Conservation (phyloP, 1,140 invertebrate species). For the Camponotus floridanus region DNA sequence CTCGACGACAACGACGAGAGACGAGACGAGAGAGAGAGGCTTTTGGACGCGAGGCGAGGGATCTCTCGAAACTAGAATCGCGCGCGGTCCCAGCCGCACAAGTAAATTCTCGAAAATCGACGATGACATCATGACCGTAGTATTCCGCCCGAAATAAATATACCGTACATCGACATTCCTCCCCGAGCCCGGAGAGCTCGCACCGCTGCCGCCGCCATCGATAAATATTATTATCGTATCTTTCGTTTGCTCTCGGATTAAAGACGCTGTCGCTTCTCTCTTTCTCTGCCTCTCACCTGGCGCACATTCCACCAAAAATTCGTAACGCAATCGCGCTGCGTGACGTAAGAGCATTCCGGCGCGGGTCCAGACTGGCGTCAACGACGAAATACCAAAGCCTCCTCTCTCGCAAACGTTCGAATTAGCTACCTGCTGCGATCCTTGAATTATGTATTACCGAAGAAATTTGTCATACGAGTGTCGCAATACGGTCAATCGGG, state of each 20-base stretch:
- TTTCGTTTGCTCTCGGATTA: slow-evolving; percentile 56
- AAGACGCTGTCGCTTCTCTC: slow-evolving; percentile 22
- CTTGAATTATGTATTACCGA: slow-evolving; percentile 6
- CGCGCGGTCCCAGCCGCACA: slow-evolving; percentile 26
- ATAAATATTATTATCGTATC: slow-evolving; percentile 57
- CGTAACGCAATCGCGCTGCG: slow-evolving; percentile 17
- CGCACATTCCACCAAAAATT: slow-evolving; percentile 49
- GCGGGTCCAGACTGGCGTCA: slow-evolving; percentile 54
- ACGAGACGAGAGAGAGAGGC: not conserved
- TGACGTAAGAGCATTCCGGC: slow-evolving; percentile 59
- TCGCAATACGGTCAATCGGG: not conserved
- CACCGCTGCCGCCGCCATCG: not conserved
- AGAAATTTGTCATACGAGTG: not conserved
- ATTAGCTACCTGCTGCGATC: slow-evolving; percentile 38
- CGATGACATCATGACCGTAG: slow-evolving; percentile 70
- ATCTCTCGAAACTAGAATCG: slow-evolving; percentile 64
- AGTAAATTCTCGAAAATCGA: slow-evolving; percentile 72
- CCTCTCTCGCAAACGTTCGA: slow-evolving; percentile 15
- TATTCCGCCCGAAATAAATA: slow-evolving; percentile 74
- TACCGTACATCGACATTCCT: slow-evolving; percentile 73
- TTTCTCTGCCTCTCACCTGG: slow-evolving; percentile 24
- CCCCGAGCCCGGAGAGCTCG: slow-evolving; percentile 32
- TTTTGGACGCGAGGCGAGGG: slow-evolving; percentile 5
- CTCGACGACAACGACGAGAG: not conserved
- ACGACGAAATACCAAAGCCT: slow-evolving; percentile 38